Conservation (phyloP, 2,113 vertebrate species). For the Epinephelus fuscoguttatus region DNA sequence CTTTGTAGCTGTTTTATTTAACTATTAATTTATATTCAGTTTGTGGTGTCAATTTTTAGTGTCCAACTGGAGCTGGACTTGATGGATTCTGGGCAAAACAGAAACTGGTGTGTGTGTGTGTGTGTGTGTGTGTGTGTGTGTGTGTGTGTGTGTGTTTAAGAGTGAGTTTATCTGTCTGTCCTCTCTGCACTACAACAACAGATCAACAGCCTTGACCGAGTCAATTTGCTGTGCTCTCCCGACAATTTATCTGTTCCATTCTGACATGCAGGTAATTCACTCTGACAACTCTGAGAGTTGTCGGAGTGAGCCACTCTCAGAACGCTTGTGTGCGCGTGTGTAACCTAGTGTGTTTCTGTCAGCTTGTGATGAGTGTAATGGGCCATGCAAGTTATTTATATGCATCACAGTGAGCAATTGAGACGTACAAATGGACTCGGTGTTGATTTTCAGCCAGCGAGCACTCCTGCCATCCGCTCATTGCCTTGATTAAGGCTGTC, state of each 20-base stretch:
- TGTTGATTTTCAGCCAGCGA: slow-evolving; percentile 63
- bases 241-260: slow-evolving; percentile 65
- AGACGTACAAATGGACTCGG: slow-evolving; percentile 68
- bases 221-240: slow-evolving; percentile 70
- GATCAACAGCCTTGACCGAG: slow-evolving; percentile 68
- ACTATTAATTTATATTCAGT: neutral
- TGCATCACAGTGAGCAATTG: slow-evolving; percentile 63
- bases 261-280: slow-evolving; percentile 72
- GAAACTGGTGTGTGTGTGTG: neutral
- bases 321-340: slow-evolving; percentile 20
- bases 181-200: slow-evolving; percentile 49
- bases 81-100: neutral
- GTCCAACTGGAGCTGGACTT: neutral
- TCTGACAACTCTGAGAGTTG: slow-evolving; percentile 55
- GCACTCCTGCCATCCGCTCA: slow-evolving; percentile 49
- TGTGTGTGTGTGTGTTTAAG: neutral
- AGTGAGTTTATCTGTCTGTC: slow-evolving; percentile 1
- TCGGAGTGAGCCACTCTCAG: slow-evolving; percentile 7
- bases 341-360: slow-evolving; percentile 57
- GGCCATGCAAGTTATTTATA: slow-evolving; percentile 74
- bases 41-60: neutral
- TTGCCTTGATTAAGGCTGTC: slow-evolving; percentile 72
- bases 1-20: neutral
- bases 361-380: slow-evolving; percentile 70
- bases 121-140: neutral